A percentile compares a stretch with the other conserved stretches of the same genome.
Evolutionary conservation across 2,113 vertebrate genomes (phyloP).

Genomic region (Amblyornis subalaris): DNA sequence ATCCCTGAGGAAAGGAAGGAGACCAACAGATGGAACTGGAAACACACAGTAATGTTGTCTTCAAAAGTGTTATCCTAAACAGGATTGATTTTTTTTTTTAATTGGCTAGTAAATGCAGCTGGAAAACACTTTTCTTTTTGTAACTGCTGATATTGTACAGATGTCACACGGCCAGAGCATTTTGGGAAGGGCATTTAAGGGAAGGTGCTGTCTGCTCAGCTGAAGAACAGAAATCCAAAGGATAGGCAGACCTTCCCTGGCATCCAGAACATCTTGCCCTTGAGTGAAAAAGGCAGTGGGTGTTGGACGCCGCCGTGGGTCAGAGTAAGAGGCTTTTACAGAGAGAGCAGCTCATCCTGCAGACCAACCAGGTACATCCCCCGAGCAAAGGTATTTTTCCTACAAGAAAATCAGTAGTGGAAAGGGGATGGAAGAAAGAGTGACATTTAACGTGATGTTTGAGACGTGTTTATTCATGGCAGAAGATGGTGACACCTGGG

Average conservation of each 20-base stretch:
- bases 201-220: not conserved
- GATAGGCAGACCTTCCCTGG: not conserved
- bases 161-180: not conserved
- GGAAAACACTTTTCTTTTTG: not conserved
- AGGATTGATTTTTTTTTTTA: not conserved
- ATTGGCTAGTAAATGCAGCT: not conserved
- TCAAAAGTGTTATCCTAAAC: not conserved
- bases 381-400: not conserved
- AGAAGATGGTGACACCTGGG: not conserved
- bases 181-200: not conserved
- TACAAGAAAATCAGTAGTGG: not conserved
- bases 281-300: not conserved
- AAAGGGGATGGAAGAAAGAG: not conserved
- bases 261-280: not conserved
- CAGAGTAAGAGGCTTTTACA: not conserved
- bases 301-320: rapidly evolving
- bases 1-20: not conserved
- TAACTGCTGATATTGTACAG: not conserved
- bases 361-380: not conserved
- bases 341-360: not conserved
- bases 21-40: not conserved
- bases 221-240: not conserved
- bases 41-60: not conserved
- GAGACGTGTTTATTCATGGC: not conserved
- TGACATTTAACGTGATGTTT: not conserved